These are phyloP conservation scores for Dermatemys mawii DNA, from an alignment of 2,113 vertebrate genomes.

Conservation along the genomic window DNA sequence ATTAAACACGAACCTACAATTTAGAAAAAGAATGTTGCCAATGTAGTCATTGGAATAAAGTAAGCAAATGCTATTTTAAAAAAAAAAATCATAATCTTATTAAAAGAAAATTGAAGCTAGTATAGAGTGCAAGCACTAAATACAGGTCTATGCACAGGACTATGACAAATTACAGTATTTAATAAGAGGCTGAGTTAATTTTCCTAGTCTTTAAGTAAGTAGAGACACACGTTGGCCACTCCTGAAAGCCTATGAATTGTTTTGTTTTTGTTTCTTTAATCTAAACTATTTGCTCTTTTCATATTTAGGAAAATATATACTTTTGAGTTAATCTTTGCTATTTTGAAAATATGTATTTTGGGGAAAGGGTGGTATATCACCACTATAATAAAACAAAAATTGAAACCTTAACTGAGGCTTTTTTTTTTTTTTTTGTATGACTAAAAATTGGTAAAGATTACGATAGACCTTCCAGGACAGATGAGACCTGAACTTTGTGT, in stretches of 20 bases:
- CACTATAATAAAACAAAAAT: not conserved
- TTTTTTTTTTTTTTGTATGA: not conserved
- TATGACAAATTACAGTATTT: not conserved
- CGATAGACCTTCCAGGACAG: not conserved
- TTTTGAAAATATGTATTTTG: not conserved
- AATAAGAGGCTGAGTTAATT: not conserved
- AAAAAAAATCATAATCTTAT: too few relatives aligned
- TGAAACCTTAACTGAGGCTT: not conserved
- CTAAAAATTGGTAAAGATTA: not conserved
- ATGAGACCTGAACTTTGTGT: not conserved
- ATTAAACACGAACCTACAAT: not conserved
- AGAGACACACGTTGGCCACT: not conserved
- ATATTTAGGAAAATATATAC: not conserved
- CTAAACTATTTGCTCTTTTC: not conserved
- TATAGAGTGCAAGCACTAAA: accelerated
- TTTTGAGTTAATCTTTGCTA: not conserved
- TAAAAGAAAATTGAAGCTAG: not conserved
- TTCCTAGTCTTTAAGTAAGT: not conserved
- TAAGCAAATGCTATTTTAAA: not conserved
- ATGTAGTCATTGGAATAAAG: not conserved
- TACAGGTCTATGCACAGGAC: not conserved
- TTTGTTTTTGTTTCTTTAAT: too few relatives aligned
- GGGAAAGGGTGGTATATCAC: not conserved
- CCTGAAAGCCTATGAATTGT: not conserved
- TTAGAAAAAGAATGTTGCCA: not conserved